Conservation (phyloP, 2,113 vertebrate genomes). For the Tapirus terrestris region DNA sequence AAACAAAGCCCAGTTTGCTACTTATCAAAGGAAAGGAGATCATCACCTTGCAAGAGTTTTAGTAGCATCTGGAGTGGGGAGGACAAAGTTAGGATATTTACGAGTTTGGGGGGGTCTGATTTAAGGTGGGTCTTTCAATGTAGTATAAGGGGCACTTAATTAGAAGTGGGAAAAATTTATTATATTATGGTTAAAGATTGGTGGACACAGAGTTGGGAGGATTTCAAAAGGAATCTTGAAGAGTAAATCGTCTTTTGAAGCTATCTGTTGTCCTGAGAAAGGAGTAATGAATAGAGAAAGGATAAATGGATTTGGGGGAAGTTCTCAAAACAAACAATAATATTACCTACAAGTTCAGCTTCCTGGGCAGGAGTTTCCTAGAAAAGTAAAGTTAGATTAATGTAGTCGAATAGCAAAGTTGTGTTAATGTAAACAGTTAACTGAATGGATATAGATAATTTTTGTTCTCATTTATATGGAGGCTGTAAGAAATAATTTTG, state of each 20-base stretch:
- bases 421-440: background rate
- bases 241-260: background rate
- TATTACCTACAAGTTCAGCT: background rate
- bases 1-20: background rate
- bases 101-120: background rate
- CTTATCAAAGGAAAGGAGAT: background rate
- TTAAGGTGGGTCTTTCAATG: background rate
- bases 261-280: background rate
- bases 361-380: conserved; percentile 17
- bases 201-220: background rate
- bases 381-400: background rate
- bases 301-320: background rate
- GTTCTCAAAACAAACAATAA: background rate
- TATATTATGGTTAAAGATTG: background rate
- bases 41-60: background rate
- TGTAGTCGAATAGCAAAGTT: background rate
- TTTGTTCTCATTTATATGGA: background rate
- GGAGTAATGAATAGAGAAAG: background rate
- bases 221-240: conserved; percentile 36
- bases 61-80: background rate
- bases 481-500: background rate
- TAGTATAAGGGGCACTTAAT: background rate
- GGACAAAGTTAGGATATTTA: background rate
- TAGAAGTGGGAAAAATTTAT: background rate
- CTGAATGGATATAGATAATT: background rate